These are phyloP conservation scores for Melopsittacus undulatus DNA, from an alignment of 2,797 vertebrate species.

Conservation along the genomic window DNA sequence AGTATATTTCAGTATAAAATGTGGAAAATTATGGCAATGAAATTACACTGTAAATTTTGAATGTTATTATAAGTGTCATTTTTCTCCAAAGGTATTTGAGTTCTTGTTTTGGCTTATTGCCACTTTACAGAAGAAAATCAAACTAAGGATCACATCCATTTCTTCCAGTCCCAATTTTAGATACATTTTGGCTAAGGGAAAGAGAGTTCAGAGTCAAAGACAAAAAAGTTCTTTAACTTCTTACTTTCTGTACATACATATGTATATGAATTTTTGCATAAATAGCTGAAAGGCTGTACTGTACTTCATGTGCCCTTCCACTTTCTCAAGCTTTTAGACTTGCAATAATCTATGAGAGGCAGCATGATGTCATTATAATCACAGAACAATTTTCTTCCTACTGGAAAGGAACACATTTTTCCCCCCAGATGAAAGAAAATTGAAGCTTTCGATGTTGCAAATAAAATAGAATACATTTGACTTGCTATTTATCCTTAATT, in stretches of 20 bases:
- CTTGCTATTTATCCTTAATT: constrained; percentile 52
- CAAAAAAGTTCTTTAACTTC: background rate
- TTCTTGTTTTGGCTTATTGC: background rate
- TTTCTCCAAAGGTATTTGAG: background rate
- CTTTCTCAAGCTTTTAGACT: background rate
- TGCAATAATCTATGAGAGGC: background rate
- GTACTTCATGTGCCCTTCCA: background rate
- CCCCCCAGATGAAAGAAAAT: constrained; percentile 36
- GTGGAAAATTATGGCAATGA: background rate
- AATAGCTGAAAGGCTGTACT: background rate
- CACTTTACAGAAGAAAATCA: background rate
- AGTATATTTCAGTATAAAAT: background rate
- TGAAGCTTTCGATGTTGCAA: constrained; percentile 24
- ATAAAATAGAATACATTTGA: constrained; percentile 33
- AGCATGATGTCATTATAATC: constrained; percentile 49
- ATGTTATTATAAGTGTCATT: background rate
- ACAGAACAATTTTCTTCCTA: constrained; percentile 57
- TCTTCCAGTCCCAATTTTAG: background rate
- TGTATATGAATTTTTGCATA: background rate
- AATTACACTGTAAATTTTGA: background rate
- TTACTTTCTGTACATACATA: background rate
- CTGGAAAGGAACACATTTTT: constrained; percentile 44
- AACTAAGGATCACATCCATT: background rate
- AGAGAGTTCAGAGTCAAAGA: background rate
- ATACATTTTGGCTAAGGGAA: background rate